These are phyloP conservation scores for Euphonia xanthogaster DNA, from an alignment of 2,797 vertebrate species.

Conservation along the genomic window DNA sequence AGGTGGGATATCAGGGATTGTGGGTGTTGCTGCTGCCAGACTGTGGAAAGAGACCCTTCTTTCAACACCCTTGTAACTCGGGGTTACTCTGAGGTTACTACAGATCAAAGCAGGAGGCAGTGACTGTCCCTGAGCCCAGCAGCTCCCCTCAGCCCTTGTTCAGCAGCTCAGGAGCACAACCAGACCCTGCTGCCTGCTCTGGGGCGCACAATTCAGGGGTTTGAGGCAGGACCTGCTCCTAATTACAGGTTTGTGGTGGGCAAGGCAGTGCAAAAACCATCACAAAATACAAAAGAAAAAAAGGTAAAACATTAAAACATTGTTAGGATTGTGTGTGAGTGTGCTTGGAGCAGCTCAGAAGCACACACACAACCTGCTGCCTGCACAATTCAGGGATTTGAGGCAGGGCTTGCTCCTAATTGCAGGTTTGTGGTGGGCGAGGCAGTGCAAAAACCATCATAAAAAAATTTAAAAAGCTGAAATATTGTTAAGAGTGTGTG, in stretches of 20 bases:
- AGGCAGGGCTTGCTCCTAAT: too few species aligned
- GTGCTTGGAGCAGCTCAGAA: neutral
- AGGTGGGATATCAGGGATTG: neutral
- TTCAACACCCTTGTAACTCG: neutral
- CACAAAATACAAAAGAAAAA: neutral
- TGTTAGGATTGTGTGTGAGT: accelerated
- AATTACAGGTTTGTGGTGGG: accelerated
- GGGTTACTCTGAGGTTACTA: neutral
- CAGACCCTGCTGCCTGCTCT: neutral
- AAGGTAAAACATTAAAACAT: neutral
- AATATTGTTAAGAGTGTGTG: accelerated
- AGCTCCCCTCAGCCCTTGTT: neutral
- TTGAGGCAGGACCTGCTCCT: neutral
- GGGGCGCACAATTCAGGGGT: accelerated
- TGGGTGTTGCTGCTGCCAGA: neutral
- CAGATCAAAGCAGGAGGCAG: neutral
- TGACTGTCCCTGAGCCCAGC: accelerated
- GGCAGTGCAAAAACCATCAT: too few species aligned
- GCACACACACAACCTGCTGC: too few species aligned
- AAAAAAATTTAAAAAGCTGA: neutral
- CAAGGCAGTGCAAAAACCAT: neutral
- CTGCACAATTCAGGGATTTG: too few species aligned
- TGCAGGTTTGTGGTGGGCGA: too few species aligned
- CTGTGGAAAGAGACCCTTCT: neutral
- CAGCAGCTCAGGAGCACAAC: neutral